A percentile compares a stretch with the other conserved stretches of the same genome.
Evolutionary conservation across 2,888 invertebrate species (phyloP).

Genomic region (Argyresthia goedartella): DNA sequence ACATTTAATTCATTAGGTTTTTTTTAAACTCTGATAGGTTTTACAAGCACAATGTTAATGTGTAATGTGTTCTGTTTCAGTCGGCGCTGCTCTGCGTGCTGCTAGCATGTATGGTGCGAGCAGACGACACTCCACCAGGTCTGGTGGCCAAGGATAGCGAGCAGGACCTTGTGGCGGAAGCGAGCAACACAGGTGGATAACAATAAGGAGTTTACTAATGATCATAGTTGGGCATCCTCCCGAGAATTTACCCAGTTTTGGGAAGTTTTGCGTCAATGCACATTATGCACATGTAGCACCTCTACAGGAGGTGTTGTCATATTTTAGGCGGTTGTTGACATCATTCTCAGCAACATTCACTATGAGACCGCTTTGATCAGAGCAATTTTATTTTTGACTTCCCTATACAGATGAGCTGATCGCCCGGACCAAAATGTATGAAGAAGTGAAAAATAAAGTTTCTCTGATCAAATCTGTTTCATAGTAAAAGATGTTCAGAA

Average conservation of each 20-base stretch:
- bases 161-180: slow-evolving; percentile 54
- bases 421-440: too few species aligned
- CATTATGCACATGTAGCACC: neutral
- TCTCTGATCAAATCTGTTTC: too few species aligned
- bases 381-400: too few species aligned
- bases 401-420: too few species aligned
- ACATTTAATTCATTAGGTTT: too few species aligned
- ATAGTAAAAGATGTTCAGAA: too few species aligned
- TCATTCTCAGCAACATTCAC: neutral
- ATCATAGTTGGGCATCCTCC: too few species aligned
- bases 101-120: slow-evolving; percentile 20
- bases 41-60: too few species aligned
- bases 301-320: neutral
- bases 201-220: neutral
- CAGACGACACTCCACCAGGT: slow-evolving; percentile 42
- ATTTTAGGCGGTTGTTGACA: neutral
- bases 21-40: too few species aligned
- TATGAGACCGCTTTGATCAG: too few species aligned
- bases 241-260: too few species aligned
- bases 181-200: slow-evolving; percentile 37
- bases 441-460: too few species aligned
- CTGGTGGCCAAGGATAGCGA: slow-evolving; percentile 42
- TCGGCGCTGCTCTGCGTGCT: slow-evolving; percentile 13
- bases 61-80: neutral
- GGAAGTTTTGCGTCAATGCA: neutral